Conservation (phyloP, 1,140 invertebrate genomes). For the Sesamia nonagrioides region DNA sequence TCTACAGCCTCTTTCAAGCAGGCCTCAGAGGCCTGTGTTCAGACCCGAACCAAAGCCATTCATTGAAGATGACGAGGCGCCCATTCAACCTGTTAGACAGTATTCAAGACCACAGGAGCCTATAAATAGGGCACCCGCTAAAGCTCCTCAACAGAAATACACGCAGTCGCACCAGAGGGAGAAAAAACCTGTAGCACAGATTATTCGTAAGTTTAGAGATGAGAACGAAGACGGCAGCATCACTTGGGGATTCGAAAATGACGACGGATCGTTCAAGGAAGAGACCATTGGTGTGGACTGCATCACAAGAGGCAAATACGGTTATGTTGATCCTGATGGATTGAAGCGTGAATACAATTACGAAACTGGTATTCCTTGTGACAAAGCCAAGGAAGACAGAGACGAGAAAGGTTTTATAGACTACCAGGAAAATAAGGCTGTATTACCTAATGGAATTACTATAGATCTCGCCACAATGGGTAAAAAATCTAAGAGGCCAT, state of each 20-base stretch:
- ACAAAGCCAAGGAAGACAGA: constrained; percentile 88
- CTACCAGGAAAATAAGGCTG: constrained; percentile 91
- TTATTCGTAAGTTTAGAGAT: constrained; percentile 92
- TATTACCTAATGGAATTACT: constrained; percentile 91
- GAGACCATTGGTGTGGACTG: constrained; percentile 94
- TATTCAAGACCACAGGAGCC: constrained; percentile 81
- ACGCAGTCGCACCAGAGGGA: constrained; percentile 75
- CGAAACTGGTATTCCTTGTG: constrained; percentile 91
- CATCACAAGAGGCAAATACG: constrained; percentile 93
- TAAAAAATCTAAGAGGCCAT: constrained; percentile 90
- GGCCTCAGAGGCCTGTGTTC: constrained; percentile 84
- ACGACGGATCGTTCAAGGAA: constrained; percentile 93
- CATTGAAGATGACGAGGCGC: constrained; percentile 76
- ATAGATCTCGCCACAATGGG: constrained; percentile 91
- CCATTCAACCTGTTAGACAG: constrained; percentile 82
- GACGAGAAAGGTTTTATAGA: constrained; percentile 90
- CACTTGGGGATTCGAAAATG: constrained; percentile 95
- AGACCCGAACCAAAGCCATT: constrained; percentile 81
- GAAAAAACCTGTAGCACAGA: constrained; percentile 92
- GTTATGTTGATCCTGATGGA: constrained; percentile 94
- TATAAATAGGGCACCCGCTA: constrained; percentile 81
- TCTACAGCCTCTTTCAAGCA: constrained; percentile 83
- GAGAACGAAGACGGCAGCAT: constrained; percentile 94
- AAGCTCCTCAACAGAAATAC: constrained; percentile 78
- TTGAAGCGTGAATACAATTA: constrained; percentile 91